Base-by-base conservation (phyloP, 2,888 invertebrate genomes). In the Cephalotes varians region DNA sequence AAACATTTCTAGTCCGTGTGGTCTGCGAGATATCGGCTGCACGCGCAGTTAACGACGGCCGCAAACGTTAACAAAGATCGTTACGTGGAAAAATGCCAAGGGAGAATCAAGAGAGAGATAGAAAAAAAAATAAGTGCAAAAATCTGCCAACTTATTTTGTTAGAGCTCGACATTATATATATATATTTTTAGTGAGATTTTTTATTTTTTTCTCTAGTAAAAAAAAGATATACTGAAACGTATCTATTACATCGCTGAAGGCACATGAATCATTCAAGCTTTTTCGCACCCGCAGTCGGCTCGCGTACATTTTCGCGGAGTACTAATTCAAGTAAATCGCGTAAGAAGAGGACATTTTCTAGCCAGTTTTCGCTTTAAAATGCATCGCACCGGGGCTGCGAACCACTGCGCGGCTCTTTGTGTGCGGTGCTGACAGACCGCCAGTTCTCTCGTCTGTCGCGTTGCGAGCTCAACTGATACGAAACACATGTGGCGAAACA, bases 361-460 rank as follows among this genome's bases (percentile, higher is more conserved):
- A n/a, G n/a, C 10, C 10, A 7, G 21, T 6, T 28, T 7, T 65
- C 25, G 6, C 5, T 54, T 1, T n/a, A 37, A 64, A 76, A 15
- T 65, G 34, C 18, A 18, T 56, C 6, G 54, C 18, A 44, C 2
- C 12, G 56, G 37, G 51, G 18, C 31, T 77, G 69, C 54, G 77
- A 79, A 79, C 71, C 77, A 58, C 71, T 79, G 77, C 34, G 10
- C 37, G 21, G 7, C n/a, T 79, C 77, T 79, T 79, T 79, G 56
- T 58, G 51, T 25, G n/a, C 37, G 18, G 15, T 31, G 49, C 60
- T 44, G 80, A 71, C 72, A 74, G 49, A 76, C 76, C 49, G 21
- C 73, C 34, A 62, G 49, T 85, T 85, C 77, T 85, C 77, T 81
- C 64, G 73, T 77, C 77, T 67, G 56, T 83, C 85, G 58, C 72